Conservation (phyloP, 2,113 vertebrate species). For the Felis catus region F.catus_Fca126_mat1.0 CM031417.1:51709001-51709500, state of each 20-base stretch:
- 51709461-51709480: background rate
- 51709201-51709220: background rate
- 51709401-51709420: background rate
- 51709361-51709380: background rate
- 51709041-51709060: background rate
- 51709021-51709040: background rate
- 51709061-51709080: background rate
- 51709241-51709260: background rate
- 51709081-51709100: background rate
- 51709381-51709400: background rate
- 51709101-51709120: background rate
- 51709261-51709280: slow-evolving; percentile 3
- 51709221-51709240: background rate
- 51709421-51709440: background rate
- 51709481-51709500: background rate
- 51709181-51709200: background rate
- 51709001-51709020: background rate
- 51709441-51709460: background rate
- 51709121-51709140: slow-evolving; percentile 3
- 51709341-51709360: background rate
- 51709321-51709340: background rate
- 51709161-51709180: background rate
- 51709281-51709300: background rate
- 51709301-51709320: background rate
- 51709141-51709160: background rate